These are phyloP conservation scores for Streptopelia turtur DNA, from an alignment of 2,797 vertebrate genomes.

Conservation along the genomic window DNA sequence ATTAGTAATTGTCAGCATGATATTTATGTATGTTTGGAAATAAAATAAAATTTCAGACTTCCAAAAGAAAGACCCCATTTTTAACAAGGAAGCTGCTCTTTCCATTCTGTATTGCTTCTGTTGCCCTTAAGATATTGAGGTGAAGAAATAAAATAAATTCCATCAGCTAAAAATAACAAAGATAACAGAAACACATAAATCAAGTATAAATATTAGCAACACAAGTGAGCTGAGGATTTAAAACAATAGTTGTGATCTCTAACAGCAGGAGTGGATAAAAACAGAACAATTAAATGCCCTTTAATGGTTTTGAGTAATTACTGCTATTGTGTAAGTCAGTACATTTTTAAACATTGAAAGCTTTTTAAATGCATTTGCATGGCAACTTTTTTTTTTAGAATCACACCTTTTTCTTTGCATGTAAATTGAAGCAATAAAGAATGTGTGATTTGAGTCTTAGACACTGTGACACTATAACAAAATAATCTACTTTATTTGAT, in stretches of 20 bases:
- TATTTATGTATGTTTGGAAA: not conserved
- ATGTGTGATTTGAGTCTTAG: not conserved
- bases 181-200: constrained; percentile 71
- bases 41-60: not conserved
- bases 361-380: not conserved
- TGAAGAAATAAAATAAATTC: constrained; percentile 68
- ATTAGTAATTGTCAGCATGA: not conserved
- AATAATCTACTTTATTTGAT: not conserved
- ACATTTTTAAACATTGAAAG: not conserved
- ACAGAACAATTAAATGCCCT: not conserved
- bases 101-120: constrained; percentile 29
- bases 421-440: not conserved
- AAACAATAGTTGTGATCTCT: not conserved
- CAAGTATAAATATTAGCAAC: constrained; percentile 51
- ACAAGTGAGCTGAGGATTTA: constrained; percentile 12
- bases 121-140: constrained; percentile 69
- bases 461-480: not conserved
- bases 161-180: constrained; percentile 66
- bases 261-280: not conserved
- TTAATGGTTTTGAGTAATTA: constrained; percentile 2
- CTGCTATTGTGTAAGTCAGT: not conserved
- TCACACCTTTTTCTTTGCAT: not conserved
- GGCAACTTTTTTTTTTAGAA: not conserved
- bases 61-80: not conserved
- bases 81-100: constrained; percentile 17